These are phyloP conservation scores for Chionomys nivalis DNA, from an alignment of 2,113 vertebrate genomes.

Conservation along the genomic window DNA sequence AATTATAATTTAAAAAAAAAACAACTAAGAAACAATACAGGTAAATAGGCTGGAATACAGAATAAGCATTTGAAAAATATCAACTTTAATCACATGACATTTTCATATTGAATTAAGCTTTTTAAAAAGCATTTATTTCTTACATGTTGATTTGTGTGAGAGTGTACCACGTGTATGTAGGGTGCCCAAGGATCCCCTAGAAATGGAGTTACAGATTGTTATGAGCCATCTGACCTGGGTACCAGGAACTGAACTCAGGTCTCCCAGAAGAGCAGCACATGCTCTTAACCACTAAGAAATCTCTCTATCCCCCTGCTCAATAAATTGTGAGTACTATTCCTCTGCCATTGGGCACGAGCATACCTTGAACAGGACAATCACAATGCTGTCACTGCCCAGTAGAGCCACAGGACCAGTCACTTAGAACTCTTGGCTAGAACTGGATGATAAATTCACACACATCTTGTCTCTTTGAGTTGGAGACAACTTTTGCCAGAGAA, in stretches of 20 bases:
- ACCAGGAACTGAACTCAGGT: not conserved
- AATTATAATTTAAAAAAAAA: not conserved
- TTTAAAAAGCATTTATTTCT: not conserved
- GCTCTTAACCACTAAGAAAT: not conserved
- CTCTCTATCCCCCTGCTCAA: not conserved
- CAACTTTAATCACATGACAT: not conserved
- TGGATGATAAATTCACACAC: not conserved
- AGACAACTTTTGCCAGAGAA: not conserved
- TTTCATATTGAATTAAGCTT: constrained; percentile 16
- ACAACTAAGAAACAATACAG: not conserved
- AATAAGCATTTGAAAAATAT: not conserved
- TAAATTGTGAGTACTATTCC: not conserved
- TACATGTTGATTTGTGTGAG: not conserved
- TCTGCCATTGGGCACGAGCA: not conserved
- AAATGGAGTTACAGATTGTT: not conserved
- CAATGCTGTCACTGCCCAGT: not conserved
- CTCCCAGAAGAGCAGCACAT: not conserved
- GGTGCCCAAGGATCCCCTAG: too few species aligned
- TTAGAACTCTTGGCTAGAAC: not conserved
- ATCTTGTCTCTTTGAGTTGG: not conserved
- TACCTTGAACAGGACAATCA: not conserved
- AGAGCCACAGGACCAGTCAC: not conserved
- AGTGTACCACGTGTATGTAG: not conserved
- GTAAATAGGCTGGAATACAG: not conserved
- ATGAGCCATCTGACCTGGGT: too few species aligned